Evolutionary conservation across 2,113 vertebrate genomes (phyloP), one percentile per base, ranked within the genome.

Genomic region (Tauraco erythrolophus): DNA sequence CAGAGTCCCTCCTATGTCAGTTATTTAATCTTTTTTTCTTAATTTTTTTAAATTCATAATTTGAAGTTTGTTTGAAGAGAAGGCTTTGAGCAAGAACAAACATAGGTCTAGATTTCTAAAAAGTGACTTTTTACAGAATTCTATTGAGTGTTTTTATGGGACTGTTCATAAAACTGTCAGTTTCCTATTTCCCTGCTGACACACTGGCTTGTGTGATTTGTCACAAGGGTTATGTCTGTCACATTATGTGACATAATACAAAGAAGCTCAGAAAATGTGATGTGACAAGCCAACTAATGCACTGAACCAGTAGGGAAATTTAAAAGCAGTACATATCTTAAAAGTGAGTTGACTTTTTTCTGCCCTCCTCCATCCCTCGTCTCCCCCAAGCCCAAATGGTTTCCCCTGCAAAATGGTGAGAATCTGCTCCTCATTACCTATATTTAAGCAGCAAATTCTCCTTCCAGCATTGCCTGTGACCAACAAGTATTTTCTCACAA

Each of bases 251-350:
- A 85, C 86, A 96, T 83, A 84, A 94, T 46, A 83, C 62, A 94
- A 94, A 91, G 66, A 72, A 89, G 48, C 51, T 89, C 77, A 94
- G 64, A 90, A 93, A 97, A 97, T 80, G 8, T 57, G 84, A 72
- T 89, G 56, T 94, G 94, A 97, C 96, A 95, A 96, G 54, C 43
- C 70, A 96, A 84, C 46, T 84, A 96, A 93, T 77, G 54, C 46
- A 71, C 19, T 56, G 39, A 93, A 30, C 9, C 83, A 88, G 45
- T 0, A 85, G 86, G 88, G 85, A 94, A 96, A 94, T 94, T 66
- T 88, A 86, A 88, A 95, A 85, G 27, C 35, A 28, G 19, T 33
- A 65, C 25, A 9, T 69, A 57, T 62, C 64, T 89, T 69, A 81
- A 82, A 92, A 81, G 35, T 30, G n/a, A 65, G 41, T 48, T 82